Percentiles rank a stretch among this genome's conserved stretches.
These are phyloP conservation scores for Pampusana beccarii DNA, from an alignment of 2,113 vertebrate species.

Conservation along the genomic window DNA sequence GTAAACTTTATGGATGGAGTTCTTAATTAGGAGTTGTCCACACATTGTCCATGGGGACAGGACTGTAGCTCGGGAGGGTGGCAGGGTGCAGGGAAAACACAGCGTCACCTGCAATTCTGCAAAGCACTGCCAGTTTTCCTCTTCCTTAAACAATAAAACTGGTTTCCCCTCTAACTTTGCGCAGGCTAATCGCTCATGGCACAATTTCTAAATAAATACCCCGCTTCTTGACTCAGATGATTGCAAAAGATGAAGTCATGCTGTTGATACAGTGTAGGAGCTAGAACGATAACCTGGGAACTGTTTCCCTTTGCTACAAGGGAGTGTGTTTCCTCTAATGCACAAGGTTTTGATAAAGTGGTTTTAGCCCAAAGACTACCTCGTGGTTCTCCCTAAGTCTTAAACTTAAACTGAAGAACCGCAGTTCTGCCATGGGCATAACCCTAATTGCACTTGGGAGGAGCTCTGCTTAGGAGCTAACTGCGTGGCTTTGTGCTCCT, in stretches of 20 bases:
- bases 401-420: neutral
- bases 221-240: constrained; percentile 24
- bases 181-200: neutral
- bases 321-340: neutral
- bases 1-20: neutral
- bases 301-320: neutral
- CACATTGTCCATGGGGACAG: neutral
- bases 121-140: neutral
- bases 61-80: neutral
- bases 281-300: neutral
- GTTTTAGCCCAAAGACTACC: neutral
- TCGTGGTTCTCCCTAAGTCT: neutral
- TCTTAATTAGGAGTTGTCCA: neutral
- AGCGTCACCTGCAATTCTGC: neutral
- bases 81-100: neutral
- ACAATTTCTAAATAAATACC: constrained; percentile 39
- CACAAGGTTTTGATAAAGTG: neutral
- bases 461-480: neutral
- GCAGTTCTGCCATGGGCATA: neutral
- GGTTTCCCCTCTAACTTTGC: neutral
- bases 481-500: neutral
- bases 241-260: constrained; percentile 41
- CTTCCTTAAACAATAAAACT: constrained; percentile 23
- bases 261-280: neutral
- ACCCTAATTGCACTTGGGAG: neutral